phyloP scores from a whole-genome alignment of 2,888 invertebrate species.

The Corbicula japonica region DNA sequence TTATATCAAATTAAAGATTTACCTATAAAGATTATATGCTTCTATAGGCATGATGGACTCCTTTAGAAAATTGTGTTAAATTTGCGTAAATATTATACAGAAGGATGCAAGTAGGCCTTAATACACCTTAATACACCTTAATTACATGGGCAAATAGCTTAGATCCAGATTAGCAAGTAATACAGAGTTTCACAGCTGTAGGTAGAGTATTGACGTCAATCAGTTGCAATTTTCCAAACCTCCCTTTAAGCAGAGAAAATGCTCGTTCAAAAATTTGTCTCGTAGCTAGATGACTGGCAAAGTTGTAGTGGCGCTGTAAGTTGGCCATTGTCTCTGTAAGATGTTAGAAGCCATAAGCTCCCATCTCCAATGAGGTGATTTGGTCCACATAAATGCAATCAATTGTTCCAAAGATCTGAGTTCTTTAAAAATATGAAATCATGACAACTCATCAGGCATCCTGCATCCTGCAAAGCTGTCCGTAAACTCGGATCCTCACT shows the following conservation, averaged over 20 bases:
- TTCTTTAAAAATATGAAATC: conserved; percentile 56
- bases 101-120: no score
- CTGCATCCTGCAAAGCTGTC: conserved; percentile 33
- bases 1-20: no score
- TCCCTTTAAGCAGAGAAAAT: conserved; percentile 52
- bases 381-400: conserved; percentile 15
- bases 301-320: conserved; percentile 34
- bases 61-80: no score
- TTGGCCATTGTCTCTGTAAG: conserved; percentile 60
- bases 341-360: conserved; percentile 56
- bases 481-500: conserved; percentile 31
- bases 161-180: no score
- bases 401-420: conserved; percentile 54
- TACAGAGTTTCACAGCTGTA: conserved; percentile 36
- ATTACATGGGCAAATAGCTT: no score
- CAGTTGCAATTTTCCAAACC: conserved; percentile 39
- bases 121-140: no score
- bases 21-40: no score
- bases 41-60: no score
- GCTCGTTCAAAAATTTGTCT: conserved; percentile 46
- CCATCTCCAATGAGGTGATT: conserved; percentile 57
- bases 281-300: conserved; percentile 46
- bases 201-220: conserved; percentile 36
- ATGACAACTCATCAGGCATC: conserved; percentile 53
- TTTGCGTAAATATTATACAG: no score